These are phyloP conservation scores for Osmoderma eremita DNA, from an alignment of 2,888 invertebrate species.

Conservation along the genomic window DNA sequence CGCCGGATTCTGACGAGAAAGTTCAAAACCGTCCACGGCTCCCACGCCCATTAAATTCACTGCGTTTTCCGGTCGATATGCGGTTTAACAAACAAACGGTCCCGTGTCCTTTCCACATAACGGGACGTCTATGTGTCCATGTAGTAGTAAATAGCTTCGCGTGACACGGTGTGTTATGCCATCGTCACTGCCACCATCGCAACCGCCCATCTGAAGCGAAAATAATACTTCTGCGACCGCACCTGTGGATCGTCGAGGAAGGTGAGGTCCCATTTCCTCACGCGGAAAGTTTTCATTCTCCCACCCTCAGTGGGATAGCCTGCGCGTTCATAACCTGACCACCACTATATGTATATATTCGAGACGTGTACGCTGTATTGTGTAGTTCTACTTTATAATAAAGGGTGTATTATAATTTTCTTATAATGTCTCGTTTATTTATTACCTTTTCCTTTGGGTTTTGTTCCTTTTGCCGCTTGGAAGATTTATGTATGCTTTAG, in stretches of 20 bases:
- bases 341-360: conserved; percentile 29
- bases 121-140: conserved; percentile 8
- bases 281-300: conserved; percentile 21
- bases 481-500: neutral
- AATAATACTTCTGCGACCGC: conserved; percentile 38
- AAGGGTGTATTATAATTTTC: conserved; percentile 25
- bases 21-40: conserved; percentile 64
- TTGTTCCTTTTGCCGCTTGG: neutral
- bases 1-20: conserved; percentile 61
- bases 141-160: conserved; percentile 18
- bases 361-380: conserved; percentile 29
- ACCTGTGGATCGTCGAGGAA: conserved; percentile 38
- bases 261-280: conserved; percentile 24
- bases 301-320: conserved; percentile 16
- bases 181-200: conserved; percentile 1
- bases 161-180: conserved; percentile 12
- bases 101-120: conserved; percentile 20
- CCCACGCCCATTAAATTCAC: conserved; percentile 51
- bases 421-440: conserved; percentile 22
- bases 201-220: conserved; percentile 17
- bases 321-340: conserved; percentile 17
- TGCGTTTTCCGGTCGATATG: conserved; percentile 32
- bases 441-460: neutral
- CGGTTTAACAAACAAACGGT: conserved; percentile 24
- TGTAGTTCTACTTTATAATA: conserved; percentile 34